Evolutionary conservation across 2,797 vertebrate species (phyloP).

Genomic region (Squalus acanthias): DNA sequence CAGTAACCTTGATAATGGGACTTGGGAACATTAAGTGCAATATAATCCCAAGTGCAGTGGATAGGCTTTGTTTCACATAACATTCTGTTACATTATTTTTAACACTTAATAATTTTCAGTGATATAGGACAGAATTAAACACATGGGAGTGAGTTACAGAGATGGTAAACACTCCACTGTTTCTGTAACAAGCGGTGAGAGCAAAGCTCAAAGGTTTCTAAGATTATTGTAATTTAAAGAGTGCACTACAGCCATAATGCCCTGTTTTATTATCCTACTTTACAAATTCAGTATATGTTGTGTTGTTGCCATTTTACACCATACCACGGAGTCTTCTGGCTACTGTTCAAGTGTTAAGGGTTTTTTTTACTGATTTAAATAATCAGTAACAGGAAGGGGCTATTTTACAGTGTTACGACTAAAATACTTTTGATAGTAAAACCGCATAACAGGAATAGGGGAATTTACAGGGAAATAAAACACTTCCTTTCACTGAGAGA

Average conservation of each 20-base stretch:
- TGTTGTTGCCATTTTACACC: neutral
- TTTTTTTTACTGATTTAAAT: neutral
- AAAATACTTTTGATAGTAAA: neutral
- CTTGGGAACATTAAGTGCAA: slow-evolving; percentile 8
- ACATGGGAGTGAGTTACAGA: neutral
- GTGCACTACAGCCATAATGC: neutral
- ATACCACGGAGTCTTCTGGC: neutral
- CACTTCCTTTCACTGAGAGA: neutral
- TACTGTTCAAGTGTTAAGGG: neutral
- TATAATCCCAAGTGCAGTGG: neutral
- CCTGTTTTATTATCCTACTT: neutral
- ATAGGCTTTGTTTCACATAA: neutral
- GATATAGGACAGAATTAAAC: neutral
- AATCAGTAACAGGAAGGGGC: neutral
- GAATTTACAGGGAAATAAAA: neutral
- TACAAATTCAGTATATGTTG: neutral
- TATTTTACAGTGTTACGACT: neutral
- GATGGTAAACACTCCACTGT: neutral
- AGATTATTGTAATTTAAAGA: neutral
- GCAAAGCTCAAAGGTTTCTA: neutral
- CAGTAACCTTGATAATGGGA: neutral
- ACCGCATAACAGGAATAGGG: neutral
- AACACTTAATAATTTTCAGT: slow-evolving; percentile 1
- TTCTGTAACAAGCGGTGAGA: neutral
- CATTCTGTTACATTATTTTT: neutral